Evolutionary conservation across 2,888 invertebrate species (phyloP), one percentile per base, ranked within the genome.

Genomic region (Mythimna loreyi): DNA sequence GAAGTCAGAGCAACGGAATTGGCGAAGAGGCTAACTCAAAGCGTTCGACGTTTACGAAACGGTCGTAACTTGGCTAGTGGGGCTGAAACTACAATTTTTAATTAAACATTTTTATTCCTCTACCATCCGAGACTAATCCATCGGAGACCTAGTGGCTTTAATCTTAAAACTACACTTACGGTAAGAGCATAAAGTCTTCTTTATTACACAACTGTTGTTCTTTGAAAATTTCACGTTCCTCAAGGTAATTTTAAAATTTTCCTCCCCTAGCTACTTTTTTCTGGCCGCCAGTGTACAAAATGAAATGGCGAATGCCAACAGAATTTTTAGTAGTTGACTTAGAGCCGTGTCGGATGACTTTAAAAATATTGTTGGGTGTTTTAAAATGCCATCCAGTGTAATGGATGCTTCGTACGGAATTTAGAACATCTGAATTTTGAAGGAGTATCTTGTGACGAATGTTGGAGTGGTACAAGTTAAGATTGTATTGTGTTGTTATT

Each of bases 271-370:
- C 23, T 43, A n/a, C 6, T 11, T 71, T 72, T 72, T 78, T 67
- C 52, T 70, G 65, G 16, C 69, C 71, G 63, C 47, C 58, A 75
- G 66, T 75, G 61, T 75, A 78, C 63, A 50, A 56, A 73, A 69
- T 76, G 52, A 69, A 71, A 65, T 64, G 63, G n/a, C 40, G 69
- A 67, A 78, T 67, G 73, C 75, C 55, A 57, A 68, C 73, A 63
- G 81, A 82, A 83, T 83, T 78, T 81, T 65, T 57, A 83, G 59
- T 72, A 64, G 67, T 28, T 16, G n/a, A 63, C 55, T 65, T 63
- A 50, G 11, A 33, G 19, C 6, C n/a, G 23, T 50, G 45, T 70
- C 23, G 59, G 59, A 23, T 60, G 53, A 67, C 55, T 72, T 67
- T 65, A 52, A 67, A 75, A 69, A 60, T 60, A 70, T 58, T 77